phyloP scores from a whole-genome alignment of 2,113 vertebrate species.

The Balaeniceps rex region DNA sequence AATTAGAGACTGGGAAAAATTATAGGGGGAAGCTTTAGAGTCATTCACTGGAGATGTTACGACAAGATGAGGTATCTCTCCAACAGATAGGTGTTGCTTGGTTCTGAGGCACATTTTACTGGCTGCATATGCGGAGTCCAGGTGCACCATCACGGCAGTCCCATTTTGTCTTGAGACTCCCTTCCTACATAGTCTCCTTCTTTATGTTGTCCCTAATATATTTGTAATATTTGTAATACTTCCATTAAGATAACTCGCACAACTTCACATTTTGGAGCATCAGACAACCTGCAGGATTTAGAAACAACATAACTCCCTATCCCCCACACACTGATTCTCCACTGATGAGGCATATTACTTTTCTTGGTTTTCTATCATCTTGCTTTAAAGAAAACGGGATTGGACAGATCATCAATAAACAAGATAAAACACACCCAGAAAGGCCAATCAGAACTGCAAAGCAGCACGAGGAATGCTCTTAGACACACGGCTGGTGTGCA shows the following conservation, averaged over 20 bases:
- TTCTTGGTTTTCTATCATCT: not conserved
- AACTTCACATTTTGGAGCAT: not conserved
- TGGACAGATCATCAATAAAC: not conserved
- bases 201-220: not conserved
- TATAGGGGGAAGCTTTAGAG: not conserved
- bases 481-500: fast-evolving
- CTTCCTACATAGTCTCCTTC: not conserved
- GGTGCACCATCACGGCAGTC: not conserved
- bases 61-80: not conserved
- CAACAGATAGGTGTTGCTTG: not conserved
- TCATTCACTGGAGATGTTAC: not conserved
- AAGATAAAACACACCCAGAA: not conserved
- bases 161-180: not conserved
- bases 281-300: not conserved
- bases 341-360: not conserved
- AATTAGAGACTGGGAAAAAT: not conserved
- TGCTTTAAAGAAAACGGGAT: not conserved
- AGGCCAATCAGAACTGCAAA: not conserved
- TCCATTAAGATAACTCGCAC: not conserved
- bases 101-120: not conserved
- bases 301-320: not conserved
- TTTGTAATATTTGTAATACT: not conserved
- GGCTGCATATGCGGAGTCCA: not conserved
- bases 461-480: fast-evolving
- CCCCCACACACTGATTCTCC: not conserved